Base-by-base conservation (phyloP, 2,888 invertebrate species). In the Patella caerulea region DNA sequence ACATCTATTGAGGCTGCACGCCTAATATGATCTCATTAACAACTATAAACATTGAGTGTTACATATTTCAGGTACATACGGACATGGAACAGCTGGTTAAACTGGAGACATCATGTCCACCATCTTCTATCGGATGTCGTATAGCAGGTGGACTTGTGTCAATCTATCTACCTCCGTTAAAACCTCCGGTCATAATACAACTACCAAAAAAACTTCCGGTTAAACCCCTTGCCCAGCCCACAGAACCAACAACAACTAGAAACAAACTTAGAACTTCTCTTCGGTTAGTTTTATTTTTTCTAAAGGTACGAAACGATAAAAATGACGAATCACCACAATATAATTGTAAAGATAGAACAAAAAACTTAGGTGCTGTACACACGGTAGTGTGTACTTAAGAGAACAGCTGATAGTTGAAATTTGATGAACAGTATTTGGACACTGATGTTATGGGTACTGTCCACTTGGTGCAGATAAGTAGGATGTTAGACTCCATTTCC, bases 111-210 rank as follows among this genome's bases (percentile, higher is more conserved):
- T 29, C 76, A 11, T 76, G 80, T n/a, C 75, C 65, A 15, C 87
- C 87, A 3, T 78, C 76, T 45, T 86, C 87, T 29, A 83, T 91
- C 17, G 90, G 89, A 11, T 84, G 84, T 9, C 87, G 88, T 75
- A 83, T 91, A 19, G 90, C 90, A 11, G 81, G 75, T 0, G 88
- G 89, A 1, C 81, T 91, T 53, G 85, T 89, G 12, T 72, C 71
- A 4, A 86, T 88, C 73, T 91, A 91, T 76, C 86, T 91, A 7
- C 90, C 90, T 12, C 88, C 89, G 12, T 83, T 90, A 5, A 88
- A 88, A 1, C 88, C 88, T 14, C 87, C 89, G 11, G 85, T 87
- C 0, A 85, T 88, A 71, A 90, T 90, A 76, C 86, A 90, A 9
- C 90, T 89, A 15, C 88, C 89, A 15, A 82, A 89, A 5, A 88